phyloP scores from a whole-genome alignment of 2,113 vertebrate species.

The Cisticola juncidis region DNA sequence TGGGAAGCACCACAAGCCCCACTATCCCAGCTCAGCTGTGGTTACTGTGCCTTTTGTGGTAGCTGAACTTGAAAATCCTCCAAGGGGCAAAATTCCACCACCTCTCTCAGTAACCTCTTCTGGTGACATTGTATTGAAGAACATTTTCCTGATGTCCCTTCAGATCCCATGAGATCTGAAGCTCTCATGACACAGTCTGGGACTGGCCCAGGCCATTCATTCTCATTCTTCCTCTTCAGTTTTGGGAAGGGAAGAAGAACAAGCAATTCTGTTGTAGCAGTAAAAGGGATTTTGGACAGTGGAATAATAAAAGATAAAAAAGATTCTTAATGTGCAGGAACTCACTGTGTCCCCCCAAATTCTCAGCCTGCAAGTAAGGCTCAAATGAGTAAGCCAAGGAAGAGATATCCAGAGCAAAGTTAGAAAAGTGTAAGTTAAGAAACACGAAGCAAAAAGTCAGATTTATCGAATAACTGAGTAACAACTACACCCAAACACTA shows the following conservation, averaged over 20 bases:
- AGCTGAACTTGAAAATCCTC: neutral
- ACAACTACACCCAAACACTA: neutral
- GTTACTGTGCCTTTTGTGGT: neutral
- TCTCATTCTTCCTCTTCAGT: neutral
- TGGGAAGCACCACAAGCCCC: neutral
- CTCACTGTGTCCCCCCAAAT: neutral
- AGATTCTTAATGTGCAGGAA: neutral
- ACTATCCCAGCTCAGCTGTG: neutral
- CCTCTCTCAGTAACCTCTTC: neutral
- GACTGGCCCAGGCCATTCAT: neutral
- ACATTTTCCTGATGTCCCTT: neutral
- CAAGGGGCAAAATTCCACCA: neutral
- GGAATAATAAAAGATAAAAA: neutral
- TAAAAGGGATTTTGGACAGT: neutral
- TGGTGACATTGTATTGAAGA: neutral
- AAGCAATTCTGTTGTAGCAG: neutral
- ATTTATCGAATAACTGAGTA: neutral
- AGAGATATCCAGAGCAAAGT: neutral
- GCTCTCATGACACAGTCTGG: neutral
- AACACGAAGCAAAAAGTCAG: neutral
- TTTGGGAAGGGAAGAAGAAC: conserved; percentile 33
- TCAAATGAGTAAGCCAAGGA: neutral
- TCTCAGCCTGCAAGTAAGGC: neutral
- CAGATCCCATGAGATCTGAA: too few relatives aligned
- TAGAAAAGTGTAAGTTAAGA: neutral